Evolutionary conservation across 1,140 invertebrate species (phyloP).

Genomic region (Drosophila miranda): DNA sequence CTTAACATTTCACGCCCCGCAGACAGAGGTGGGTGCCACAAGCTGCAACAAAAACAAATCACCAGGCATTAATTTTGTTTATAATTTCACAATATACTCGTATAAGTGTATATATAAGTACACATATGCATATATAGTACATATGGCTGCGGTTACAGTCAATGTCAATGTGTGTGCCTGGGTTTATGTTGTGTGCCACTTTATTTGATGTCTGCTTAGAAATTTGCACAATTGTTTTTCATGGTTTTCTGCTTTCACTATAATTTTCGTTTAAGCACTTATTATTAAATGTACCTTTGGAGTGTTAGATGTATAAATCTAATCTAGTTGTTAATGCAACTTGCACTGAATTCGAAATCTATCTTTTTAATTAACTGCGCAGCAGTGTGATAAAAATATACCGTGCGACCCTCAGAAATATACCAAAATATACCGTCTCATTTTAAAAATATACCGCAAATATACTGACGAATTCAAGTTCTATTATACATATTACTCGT

Average conservation of each 20-base stretch:
- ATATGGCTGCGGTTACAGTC: background rate
- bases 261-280: background rate
- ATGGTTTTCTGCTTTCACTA: constrained; percentile 5
- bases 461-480: too few relatives aligned
- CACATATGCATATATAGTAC: background rate
- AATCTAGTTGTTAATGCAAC: too few relatives aligned
- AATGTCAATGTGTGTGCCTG: constrained; percentile 3
- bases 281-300: constrained; percentile 16
- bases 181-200: constrained; percentile 36
- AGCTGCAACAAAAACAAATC: constrained; percentile 18
- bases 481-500: too few relatives aligned
- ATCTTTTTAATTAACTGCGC: too few relatives aligned
- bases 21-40: constrained; percentile 19
- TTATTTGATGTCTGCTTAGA: constrained; percentile 21
- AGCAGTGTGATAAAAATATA: too few relatives aligned
- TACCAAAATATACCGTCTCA: too few relatives aligned
- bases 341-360: too few relatives aligned
- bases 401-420: too few relatives aligned
- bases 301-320: background rate
- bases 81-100: background rate
- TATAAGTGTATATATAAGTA: constrained; percentile 2
- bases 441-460: too few relatives aligned
- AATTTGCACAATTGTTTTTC: constrained; percentile 4
- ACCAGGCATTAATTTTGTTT: constrained; percentile 21
- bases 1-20: constrained; percentile 84